Conservation (phyloP, 2,888 invertebrate species). For the Congeria kusceri region DNA sequence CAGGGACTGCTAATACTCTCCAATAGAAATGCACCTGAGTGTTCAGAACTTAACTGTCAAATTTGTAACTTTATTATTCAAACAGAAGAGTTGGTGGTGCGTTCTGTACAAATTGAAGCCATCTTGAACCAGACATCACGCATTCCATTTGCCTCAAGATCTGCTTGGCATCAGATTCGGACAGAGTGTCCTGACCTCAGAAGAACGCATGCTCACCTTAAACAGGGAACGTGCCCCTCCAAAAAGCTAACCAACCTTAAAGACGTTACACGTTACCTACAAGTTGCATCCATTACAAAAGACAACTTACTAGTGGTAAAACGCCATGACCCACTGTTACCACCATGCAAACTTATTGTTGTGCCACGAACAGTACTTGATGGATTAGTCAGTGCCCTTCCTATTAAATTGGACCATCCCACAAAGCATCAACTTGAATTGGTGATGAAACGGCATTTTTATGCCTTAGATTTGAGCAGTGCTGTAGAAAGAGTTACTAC, state of each 20-base stretch:
- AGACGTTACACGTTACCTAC: no score
- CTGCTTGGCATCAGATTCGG: conserved; percentile 60
- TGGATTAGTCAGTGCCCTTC: no score
- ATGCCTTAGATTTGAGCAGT: no score
- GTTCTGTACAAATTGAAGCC: conserved; percentile 30
- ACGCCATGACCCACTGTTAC: conserved; percentile 18
- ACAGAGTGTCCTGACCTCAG: conserved; percentile 65
- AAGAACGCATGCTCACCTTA: conserved; percentile 58
- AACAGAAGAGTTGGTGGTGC: conserved; percentile 62
- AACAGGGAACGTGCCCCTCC: conserved; percentile 68
- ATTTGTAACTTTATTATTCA: conserved; percentile 46
- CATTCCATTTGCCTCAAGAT: conserved; percentile 60
- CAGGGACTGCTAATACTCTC: conserved; percentile 51
- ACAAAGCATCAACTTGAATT: conserved; percentile 48
- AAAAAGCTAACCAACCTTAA: conserved; percentile 59
- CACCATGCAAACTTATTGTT: no score
- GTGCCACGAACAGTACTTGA: no score
- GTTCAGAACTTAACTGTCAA: conserved; percentile 56
- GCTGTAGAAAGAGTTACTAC: conserved; percentile 31
- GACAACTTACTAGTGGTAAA: neutral
- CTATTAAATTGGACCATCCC: no score
- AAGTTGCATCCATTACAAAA: conserved; percentile 12
- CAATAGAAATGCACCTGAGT: conserved; percentile 56
- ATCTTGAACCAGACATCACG: conserved; percentile 15
- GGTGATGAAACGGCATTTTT: no score